These are phyloP conservation scores for Aromia moschata DNA, from an alignment of 2,888 invertebrate genomes.

Conservation along the genomic window DNA sequence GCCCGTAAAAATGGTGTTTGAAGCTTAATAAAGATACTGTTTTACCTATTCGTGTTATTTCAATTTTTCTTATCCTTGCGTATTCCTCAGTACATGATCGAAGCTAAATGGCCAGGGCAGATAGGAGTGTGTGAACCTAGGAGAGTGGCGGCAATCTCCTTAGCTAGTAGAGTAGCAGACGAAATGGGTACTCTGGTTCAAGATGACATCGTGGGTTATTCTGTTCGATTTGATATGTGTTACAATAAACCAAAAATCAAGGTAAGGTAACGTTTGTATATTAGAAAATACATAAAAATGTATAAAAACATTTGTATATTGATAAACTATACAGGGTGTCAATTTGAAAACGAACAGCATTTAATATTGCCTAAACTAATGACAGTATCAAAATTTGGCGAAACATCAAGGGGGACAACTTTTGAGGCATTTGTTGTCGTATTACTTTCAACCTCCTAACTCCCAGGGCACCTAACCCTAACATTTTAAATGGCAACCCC, in stretches of 20 bases:
- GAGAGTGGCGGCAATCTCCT: slow-evolving; percentile 86
- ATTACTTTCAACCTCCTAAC: no score
- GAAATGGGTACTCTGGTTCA: slow-evolving; percentile 85
- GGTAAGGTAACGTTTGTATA: slow-evolving; percentile 61
- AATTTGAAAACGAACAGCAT: no score
- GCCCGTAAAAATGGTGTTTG: slow-evolving; percentile 32
- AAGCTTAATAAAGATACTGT: slow-evolving; percentile 29
- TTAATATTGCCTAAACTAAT: no score
- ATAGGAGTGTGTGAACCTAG: slow-evolving; percentile 94
- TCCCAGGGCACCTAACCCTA: no score
- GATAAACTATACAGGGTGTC: no score
- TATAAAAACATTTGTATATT: background rate
- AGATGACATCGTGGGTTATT: slow-evolving; percentile 80
- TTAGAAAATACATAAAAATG: background rate
- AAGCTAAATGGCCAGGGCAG: slow-evolving; percentile 85
- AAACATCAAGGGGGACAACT: no score
- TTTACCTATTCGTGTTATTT: slow-evolving; percentile 26
- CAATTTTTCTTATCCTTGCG: slow-evolving; percentile 6
- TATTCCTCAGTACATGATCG: slow-evolving; percentile 80
- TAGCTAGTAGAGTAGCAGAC: slow-evolving; percentile 88
- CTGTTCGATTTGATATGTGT: slow-evolving; percentile 81
- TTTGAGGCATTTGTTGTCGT: no score
- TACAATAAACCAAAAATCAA: slow-evolving; percentile 75
- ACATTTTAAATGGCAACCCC: no score
- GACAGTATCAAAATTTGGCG: no score